A percentile compares a stretch with the other conserved stretches of the same genome.
phyloP scores from a whole-genome alignment of 2,797 vertebrate genomes.

The Chrosomus eos region DNA sequence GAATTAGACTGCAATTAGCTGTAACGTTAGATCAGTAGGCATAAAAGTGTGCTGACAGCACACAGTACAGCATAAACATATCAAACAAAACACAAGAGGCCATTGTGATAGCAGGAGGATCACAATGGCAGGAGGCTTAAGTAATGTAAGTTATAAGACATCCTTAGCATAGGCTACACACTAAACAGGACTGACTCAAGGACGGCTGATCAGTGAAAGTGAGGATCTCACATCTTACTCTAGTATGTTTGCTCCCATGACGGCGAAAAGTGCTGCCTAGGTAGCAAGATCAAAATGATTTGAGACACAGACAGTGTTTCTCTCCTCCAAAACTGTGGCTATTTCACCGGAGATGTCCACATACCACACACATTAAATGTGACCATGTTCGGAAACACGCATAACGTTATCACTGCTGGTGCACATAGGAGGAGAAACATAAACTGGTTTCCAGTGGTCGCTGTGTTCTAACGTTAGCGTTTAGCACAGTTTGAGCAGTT shows the following conservation, averaged over 20 bases:
- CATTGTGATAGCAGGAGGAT: no score
- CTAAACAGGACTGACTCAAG: not conserved
- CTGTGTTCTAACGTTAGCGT: conserved; percentile 1
- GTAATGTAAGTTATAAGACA: not conserved
- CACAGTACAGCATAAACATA: not conserved
- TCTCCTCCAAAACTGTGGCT: not conserved
- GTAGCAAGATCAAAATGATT: not conserved
- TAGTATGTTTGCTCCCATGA: not conserved
- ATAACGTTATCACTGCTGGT: not conserved
- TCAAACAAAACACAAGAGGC: not conserved
- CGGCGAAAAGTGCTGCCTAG: not conserved
- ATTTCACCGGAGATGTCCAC: not conserved
- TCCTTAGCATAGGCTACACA: no score
- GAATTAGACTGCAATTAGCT: not conserved
- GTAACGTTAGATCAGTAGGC: not conserved
- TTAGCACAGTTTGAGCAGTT: conserved; percentile 37
- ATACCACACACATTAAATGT: not conserved
- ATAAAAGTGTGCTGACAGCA: no score
- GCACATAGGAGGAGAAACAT: not conserved
- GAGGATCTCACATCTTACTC: not conserved
- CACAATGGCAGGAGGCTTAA: not conserved
- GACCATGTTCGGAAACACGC: not conserved
- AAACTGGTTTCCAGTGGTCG: not conserved
- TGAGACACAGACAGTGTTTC: conserved; percentile 5
- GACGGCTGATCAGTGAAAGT: not conserved